Evolutionary conservation across 2,113 vertebrate genomes (phyloP), one percentile per base, ranked within the genome.

Genomic region (Crocuta crocuta): DNA sequence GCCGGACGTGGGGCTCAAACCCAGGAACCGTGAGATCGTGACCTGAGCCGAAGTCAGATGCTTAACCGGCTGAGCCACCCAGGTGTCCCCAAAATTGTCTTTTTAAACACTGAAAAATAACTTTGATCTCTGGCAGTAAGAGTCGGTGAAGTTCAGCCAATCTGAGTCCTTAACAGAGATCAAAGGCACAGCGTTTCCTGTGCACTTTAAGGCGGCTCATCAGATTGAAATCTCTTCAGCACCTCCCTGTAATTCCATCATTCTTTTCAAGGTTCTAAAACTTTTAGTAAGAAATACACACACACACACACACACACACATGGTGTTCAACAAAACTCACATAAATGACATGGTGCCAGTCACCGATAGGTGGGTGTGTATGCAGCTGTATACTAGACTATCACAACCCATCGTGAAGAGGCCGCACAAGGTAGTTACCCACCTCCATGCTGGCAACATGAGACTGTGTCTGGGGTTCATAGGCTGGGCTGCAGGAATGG

Each of bases 381-480:
- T 8, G 10, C 21, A 55, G 10, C 11, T 35, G 50, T 35, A n/a
- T 17, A 11, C 50, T 81, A 0, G 0, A n/a, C 31, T 23, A 6
- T 15, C 79, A 15, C 79, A 5, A 17, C 23, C 21, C 11, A 4
- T 23, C 13, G 33, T 24, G 50, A 5, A 81, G 35, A 55, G 10
- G 9, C 33, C 13, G 50, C 50, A 15, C 33, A 2, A 8, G 3
- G 33, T 21, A 35, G 33, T 35, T n/a, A 35, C 50, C 33, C 19
- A 24, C 21, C 23, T 23, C n/a, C 50, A 19, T 81, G 50, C 79
- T 35, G 50, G 19, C 12, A 45, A 21, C 33, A 58, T 23, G 12
- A 35, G 79, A n/a, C 21, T 24, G 21, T 55, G 33, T 58, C 19
- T 15, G 33, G 26, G 45, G 76, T 10, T 76, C 76, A 7, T 28